Percentiles rank a stretch among this genome's conserved stretches.
phyloP scores from a whole-genome alignment of 2,888 invertebrate species.

The Sussaba pulchella region DNA sequence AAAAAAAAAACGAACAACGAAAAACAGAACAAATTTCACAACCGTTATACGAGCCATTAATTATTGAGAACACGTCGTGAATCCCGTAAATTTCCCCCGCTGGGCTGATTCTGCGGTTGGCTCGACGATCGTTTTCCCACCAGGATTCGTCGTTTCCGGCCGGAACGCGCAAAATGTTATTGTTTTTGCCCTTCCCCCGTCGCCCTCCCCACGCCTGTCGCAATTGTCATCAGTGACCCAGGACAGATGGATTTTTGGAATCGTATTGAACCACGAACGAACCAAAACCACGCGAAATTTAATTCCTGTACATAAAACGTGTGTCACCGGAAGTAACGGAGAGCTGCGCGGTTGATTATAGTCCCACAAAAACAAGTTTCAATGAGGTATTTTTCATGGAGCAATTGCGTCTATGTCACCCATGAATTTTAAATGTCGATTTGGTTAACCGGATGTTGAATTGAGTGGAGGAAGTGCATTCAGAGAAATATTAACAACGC shows the following conservation, averaged over 20 bases:
- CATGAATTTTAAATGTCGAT: background rate
- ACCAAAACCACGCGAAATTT: background rate
- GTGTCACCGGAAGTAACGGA: background rate
- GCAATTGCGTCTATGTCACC: no score
- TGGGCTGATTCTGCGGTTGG: constrained; percentile 29
- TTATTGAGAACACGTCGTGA: constrained; percentile 62
- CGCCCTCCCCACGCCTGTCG: background rate
- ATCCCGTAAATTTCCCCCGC: constrained; percentile 47
- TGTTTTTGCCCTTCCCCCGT: background rate
- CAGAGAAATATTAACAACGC: background rate
- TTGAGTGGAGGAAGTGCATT: background rate
- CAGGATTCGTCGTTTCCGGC: constrained; percentile 38
- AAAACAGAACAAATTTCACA: constrained; percentile 61
- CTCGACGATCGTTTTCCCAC: constrained; percentile 54
- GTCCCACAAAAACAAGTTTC: background rate
- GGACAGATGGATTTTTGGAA: background rate
- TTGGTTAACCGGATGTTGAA: background rate
- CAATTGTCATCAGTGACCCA: constrained; percentile 32
- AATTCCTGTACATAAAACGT: background rate
- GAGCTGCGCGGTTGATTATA: background rate
- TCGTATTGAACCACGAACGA: background rate
- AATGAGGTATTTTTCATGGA: no score
- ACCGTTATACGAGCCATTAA: constrained; percentile 62
- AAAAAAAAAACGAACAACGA: constrained; percentile 28
- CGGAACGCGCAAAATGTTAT: constrained; percentile 37